These are phyloP conservation scores for Synaphobranchus kaupii DNA, from an alignment of 2,797 vertebrate genomes.

Conservation along the genomic window DNA sequence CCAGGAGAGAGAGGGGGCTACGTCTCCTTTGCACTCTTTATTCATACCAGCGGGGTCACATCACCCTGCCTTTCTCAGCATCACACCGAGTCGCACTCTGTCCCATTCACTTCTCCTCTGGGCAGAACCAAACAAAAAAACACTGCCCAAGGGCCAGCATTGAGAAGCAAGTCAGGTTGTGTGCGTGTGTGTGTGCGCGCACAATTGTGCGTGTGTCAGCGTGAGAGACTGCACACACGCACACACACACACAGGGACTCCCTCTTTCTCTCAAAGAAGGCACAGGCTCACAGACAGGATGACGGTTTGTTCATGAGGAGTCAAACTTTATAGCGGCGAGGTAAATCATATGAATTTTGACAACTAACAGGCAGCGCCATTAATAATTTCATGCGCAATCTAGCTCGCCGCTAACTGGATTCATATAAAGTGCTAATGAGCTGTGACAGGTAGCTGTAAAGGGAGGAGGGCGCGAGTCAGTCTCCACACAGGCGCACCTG, in stretches of 20 bases:
- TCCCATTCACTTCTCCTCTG: conserved; percentile 26
- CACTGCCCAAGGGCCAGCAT: conserved; percentile 60
- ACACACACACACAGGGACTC: conserved; percentile 25
- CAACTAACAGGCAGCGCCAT: conserved; percentile 28
- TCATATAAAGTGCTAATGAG: conserved; percentile 35
- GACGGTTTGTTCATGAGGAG: background rate
- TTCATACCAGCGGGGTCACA: conserved; percentile 87
- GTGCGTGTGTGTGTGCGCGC: conserved; percentile 24
- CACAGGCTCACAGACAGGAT: conserved; percentile 19
- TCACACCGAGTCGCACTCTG: no score
- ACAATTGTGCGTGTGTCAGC: no score
- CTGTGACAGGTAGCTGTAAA: background rate
- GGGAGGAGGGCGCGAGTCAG: background rate
- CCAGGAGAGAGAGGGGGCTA: conserved; percentile 77
- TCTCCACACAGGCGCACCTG: background rate
- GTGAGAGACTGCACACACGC: background rate
- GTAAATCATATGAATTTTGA: conserved; percentile 38
- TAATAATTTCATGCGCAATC: conserved; percentile 38
- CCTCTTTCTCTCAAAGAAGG: conserved; percentile 32
- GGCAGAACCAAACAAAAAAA: conserved; percentile 39
- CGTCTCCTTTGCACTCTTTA: conserved; percentile 87
- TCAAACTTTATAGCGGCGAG: conserved; percentile 15
- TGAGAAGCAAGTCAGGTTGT: conserved; percentile 58
- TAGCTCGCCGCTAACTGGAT: conserved; percentile 33
- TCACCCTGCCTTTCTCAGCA: conserved; percentile 71